These are phyloP conservation scores for Drosophila saltans DNA, from an alignment of 1,140 invertebrate genomes.

Conservation along the genomic window DNA sequence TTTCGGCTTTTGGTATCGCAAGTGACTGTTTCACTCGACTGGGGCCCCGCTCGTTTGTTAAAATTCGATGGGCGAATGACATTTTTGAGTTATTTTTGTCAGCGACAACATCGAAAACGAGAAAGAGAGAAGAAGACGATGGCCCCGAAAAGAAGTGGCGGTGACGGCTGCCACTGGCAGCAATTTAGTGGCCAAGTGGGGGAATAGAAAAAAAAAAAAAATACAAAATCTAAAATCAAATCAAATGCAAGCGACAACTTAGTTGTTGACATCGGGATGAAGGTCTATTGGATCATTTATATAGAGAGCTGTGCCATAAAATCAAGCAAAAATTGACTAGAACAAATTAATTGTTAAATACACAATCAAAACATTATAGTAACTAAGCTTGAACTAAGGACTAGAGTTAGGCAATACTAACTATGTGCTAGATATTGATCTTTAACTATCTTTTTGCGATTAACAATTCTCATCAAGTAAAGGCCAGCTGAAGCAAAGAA, in stretches of 20 bases:
- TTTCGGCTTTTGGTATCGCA: conserved; percentile 6
- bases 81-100: conserved; percentile 82
- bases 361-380: too few species aligned
- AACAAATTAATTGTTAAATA: too few species aligned
- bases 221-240: conserved; percentile 49
- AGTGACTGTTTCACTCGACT: conserved; percentile 17
- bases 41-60: conserved; percentile 69
- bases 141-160: conserved; percentile 31
- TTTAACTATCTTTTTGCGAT: too few species aligned
- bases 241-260: conserved; percentile 73
- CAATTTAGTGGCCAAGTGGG: conserved; percentile 43
- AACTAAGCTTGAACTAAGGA: too few species aligned
- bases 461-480: too few species aligned
- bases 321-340: background rate
- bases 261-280: conserved; percentile 56
- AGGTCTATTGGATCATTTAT: conserved; percentile 24
- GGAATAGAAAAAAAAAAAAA: conserved; percentile 24
- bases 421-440: too few species aligned
- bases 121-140: conserved; percentile 25
- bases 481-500: background rate
- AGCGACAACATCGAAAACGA: conserved; percentile 45
- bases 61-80: conserved; percentile 82
- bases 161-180: conserved; percentile 8
- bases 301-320: background rate
- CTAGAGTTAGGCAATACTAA: too few species aligned